Evolutionary conservation across 2,113 vertebrate genomes (phyloP).

Genomic region (Cheilinus undulatus): DNA sequence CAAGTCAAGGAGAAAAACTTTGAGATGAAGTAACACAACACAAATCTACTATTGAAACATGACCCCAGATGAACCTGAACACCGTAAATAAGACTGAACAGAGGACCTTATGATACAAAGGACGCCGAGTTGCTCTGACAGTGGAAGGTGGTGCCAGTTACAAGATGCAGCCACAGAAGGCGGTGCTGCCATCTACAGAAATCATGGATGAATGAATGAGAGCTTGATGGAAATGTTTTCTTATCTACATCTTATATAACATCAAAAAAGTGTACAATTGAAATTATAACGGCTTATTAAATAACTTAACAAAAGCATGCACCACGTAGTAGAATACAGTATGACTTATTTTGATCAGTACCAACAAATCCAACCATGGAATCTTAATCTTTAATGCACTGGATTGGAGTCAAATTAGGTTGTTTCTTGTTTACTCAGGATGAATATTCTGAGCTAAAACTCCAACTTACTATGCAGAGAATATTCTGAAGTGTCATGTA

Average conservation of each 20-base stretch:
- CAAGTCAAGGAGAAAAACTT: conserved; percentile 85
- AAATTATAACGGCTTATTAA: no score
- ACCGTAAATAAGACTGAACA: not conserved
- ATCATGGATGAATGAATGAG: conserved; percentile 13
- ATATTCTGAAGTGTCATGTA: not conserved
- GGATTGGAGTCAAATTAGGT: not conserved
- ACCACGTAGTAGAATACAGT: not conserved
- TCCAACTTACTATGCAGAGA: not conserved
- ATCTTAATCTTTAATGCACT: not conserved
- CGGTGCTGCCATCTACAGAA: conserved; percentile 57
- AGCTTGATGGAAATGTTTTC: not conserved
- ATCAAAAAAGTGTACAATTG: no score
- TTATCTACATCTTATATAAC: not conserved
- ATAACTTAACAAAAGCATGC: not conserved
- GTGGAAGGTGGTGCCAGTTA: conserved; percentile 60
- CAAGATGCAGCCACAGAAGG: not conserved
- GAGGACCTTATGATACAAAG: conserved; percentile 29
- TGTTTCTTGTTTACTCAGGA: not conserved
- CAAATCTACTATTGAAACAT: not conserved
- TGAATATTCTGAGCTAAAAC: not conserved
- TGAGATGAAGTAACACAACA: not conserved
- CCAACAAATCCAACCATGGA: not conserved
- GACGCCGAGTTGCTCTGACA: conserved; percentile 15
- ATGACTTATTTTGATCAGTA: not conserved
- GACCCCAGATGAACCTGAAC: conserved; percentile 12